Conservation (phyloP, 2,113 vertebrate species). For the Centrocercus urophasianus region DNA sequence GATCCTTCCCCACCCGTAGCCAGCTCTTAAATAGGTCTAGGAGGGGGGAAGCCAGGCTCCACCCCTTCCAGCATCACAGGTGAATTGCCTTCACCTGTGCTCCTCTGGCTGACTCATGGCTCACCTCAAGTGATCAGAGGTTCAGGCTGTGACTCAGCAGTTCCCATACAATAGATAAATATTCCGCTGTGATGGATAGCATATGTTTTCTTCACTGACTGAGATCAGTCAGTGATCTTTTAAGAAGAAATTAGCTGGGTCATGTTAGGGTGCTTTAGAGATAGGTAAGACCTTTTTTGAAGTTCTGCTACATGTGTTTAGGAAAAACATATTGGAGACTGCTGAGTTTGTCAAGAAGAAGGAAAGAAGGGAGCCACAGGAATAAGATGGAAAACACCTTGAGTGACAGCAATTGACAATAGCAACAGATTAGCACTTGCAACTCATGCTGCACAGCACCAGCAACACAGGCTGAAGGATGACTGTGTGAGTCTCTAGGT, state of each 20-base stretch:
- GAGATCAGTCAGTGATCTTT: not conserved
- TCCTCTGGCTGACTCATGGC: too few relatives aligned
- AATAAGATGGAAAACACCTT: fast-evolving
- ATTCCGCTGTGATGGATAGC: not conserved
- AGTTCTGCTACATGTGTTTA: not conserved
- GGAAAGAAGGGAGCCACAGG: not conserved
- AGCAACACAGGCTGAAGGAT: not conserved
- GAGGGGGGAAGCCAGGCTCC: too few relatives aligned
- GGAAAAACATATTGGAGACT: not conserved
- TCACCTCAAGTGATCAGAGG: too few relatives aligned
- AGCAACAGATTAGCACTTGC: not conserved
- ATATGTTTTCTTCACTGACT: not conserved
- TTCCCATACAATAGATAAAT: not conserved
- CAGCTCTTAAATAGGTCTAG: too few relatives aligned
- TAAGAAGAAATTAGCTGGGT: not conserved
- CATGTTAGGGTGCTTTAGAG: not conserved
- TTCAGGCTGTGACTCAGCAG: too few relatives aligned
- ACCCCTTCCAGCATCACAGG: too few relatives aligned
- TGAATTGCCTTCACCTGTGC: too few relatives aligned
- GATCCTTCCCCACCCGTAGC: too few relatives aligned
- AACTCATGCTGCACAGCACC: not conserved
- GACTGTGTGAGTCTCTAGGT: not conserved
- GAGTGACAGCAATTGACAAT: not conserved
- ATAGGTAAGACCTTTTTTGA: fast-evolving
- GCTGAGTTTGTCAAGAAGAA: not conserved